Base-by-base conservation (phyloP, 2,888 invertebrate species). In the Stictocephala bisonia region DNA sequence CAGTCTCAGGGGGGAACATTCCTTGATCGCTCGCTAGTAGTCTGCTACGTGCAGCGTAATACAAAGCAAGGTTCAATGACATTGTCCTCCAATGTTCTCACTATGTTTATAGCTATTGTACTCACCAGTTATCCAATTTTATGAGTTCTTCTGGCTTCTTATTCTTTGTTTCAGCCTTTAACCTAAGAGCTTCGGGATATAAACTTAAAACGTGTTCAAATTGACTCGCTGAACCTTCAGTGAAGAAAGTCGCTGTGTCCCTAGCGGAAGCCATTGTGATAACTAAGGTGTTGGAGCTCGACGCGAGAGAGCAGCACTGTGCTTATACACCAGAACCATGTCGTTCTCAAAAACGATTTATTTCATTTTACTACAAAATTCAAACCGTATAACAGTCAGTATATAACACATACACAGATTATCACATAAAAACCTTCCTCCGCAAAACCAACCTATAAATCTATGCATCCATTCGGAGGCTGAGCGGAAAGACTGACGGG, bases 51-150 rank as follows among this genome's bases (percentile, higher is more conserved):
- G 76, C 74, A 74, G 74, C 64, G 68, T 68, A 74, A 66, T 73
- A 69, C 78, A 80, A 78, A 79, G 80, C 80, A 78, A 80, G 80
- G 85, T 84, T 85, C 85, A 85, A 84, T 84, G 85, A 81, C 81
- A 80, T 78, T 76, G 75, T 76, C 75, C 74, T 76, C 24, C 26
- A 75, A 74, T 66, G 67, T 75, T 72, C 70, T 29, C 35, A 50
- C 51, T 15, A 15, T 18, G 51, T 64, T 70, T 41, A 73, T 26
- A 41, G 18, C 40, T 26, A 31, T 50, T n/a, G 31, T 72, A 79
- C 93, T 94, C 88, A 95, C 96, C 96, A 96, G 85, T 94, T 93
- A 88, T 96, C 96, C 87, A 96, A 88, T 87, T 96, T 95, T 86
- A 96, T 92, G 83, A 96, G 90, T 86, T 96, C 96, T 85, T 96